These are phyloP conservation scores for Crypturellus tataupa DNA, from an alignment of 2,797 vertebrate genomes.

Conservation along the genomic window DNA sequence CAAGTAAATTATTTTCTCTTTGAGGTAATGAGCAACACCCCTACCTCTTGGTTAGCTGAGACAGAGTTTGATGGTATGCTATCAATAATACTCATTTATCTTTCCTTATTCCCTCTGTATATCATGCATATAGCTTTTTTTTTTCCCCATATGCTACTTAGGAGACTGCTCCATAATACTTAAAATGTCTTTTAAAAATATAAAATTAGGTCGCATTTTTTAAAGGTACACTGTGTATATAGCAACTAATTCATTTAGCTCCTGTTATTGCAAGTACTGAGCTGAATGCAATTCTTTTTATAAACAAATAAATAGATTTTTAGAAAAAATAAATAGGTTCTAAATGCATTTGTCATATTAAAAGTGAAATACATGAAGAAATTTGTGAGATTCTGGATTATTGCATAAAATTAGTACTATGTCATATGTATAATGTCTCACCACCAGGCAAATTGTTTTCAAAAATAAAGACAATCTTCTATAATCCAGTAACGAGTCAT, in stretches of 20 bases:
- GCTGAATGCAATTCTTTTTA: background rate
- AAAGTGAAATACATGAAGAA: background rate
- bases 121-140: background rate
- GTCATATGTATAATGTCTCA: background rate
- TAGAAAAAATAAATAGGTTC: background rate
- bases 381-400: background rate
- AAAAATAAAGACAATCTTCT: background rate
- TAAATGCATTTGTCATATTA: background rate
- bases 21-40: background rate
- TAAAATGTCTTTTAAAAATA: background rate
- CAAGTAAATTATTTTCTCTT: background rate
- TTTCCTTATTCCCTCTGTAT: background rate
- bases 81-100: background rate
- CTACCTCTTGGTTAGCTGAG: no score
- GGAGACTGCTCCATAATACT: background rate
- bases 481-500: background rate
- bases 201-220: background rate
- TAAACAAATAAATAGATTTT: background rate
- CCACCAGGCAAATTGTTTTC: background rate
- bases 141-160: background rate
- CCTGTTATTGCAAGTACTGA: background rate
- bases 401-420: background rate
- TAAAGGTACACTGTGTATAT: background rate
- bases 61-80: background rate
- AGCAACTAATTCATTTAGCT: background rate